Evolutionary conservation across 1,140 invertebrate species (phyloP), one percentile per base, ranked within the genome.

Genomic region (Sminthurides bifidus): DNA sequence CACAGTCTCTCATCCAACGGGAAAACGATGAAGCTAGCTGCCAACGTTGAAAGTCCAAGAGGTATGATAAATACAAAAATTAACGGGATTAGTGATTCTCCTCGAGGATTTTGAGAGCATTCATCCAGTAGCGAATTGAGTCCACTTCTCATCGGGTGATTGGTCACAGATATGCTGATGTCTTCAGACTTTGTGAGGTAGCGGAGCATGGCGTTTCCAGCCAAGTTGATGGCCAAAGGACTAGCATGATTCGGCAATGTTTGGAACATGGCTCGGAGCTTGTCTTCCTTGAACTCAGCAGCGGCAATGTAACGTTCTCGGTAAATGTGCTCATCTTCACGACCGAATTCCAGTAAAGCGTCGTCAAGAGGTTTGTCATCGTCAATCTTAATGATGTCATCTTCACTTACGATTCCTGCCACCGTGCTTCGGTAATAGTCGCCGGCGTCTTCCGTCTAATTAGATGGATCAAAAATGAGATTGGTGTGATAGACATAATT

Each of bases 11-110:
- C 81, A 60, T 76, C 74, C 3, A 81, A 71, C 2, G 82, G 77
- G 64, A 85, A 86, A 1, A 88, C 68, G 1, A 85, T 75, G 63
- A 84, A 82, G 59, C 83, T 83, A 0, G 84, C 77, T 1, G 82
- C 81, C 1, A 88, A 79, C 61, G 88, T 71, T 2, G 74, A 72
- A 65, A 77, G 66, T 17, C 67, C 67, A 21, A 68, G 58, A 21
- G 64, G 61, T 23, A 64, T 52, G 15, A 65, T 33, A 19, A 61
- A 30, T 43, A 27, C 75, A 71, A 58, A 63, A 14, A 62, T 35
- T 43, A 63, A 15, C 2, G 56, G 45, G 35, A 60, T 40, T 23
- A 40, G 37, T 4, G 24, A 31, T 23, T 29, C 38, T 37, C 26
- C 21, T 6, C 1, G 26, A 8, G 50, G 49, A 53, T 50, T 61